Percentiles rank a stretch among this genome's conserved stretches.
phyloP scores from a whole-genome alignment of 2,888 invertebrate species.

The Pecten maximus region DNA sequence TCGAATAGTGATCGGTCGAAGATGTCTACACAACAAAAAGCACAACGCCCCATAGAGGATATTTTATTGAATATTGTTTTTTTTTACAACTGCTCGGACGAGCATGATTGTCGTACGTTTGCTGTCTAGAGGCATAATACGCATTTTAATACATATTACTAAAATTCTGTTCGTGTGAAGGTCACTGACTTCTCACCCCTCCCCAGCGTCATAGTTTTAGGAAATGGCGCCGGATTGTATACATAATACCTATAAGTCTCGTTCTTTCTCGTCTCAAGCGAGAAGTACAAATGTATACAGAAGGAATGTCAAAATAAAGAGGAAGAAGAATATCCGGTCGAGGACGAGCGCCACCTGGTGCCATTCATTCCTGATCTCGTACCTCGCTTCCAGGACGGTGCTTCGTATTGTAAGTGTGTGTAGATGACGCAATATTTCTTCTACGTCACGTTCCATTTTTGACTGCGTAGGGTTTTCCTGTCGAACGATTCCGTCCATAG shows the following conservation, averaged over 20 bases:
- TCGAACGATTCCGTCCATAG: slow-evolving; percentile 44
- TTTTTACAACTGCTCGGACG: neutral
- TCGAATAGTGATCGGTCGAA: neutral
- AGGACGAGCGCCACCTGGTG: slow-evolving; percentile 78
- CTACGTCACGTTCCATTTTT: slow-evolving; percentile 73
- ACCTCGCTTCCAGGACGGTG: slow-evolving; percentile 62
- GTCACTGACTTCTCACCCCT: neutral
- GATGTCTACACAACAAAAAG: neutral
- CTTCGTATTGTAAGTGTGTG: slow-evolving; percentile 67
- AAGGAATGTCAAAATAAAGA: slow-evolving; percentile 73
- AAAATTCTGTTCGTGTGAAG: neutral
- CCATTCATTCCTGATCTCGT: slow-evolving; percentile 75
- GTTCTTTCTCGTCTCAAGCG: slow-evolving; percentile 51
- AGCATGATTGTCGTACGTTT: neutral
- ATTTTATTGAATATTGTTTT: neutral
- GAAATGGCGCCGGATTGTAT: neutral
- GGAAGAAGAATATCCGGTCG: slow-evolving; percentile 74
- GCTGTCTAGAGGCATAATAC: neutral
- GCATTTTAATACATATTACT: neutral
- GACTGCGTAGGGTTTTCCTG: slow-evolving; percentile 45
- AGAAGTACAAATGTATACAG: slow-evolving; percentile 72
- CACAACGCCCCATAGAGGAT: neutral
- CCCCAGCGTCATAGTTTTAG: neutral
- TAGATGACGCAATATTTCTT: slow-evolving; percentile 71
- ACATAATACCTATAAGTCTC: neutral